Base-by-base conservation (phyloP, 2,888 invertebrate genomes). In the Leuctra nigra region DNA sequence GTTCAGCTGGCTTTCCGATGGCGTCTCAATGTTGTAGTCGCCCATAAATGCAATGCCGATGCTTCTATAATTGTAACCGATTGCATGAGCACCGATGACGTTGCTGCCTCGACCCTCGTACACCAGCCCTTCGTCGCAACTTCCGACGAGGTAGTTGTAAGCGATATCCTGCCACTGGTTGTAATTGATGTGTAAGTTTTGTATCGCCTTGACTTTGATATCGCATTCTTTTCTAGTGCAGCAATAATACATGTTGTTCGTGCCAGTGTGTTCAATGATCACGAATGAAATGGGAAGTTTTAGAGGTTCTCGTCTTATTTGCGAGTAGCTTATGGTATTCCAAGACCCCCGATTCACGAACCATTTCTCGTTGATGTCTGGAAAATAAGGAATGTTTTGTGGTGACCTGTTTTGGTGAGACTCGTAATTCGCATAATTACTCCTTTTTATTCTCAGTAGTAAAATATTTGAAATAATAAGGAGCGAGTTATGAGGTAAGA, bases 51-150 rank as follows among this genome's bases (percentile, higher is more conserved):
- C 38, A 23, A 58, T 53, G 11, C 58, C 58, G 20, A 58, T 14
- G 25, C 58, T 58, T 2, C 29, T 20, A 4, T 11, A 14, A 53
- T 54, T 69, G 69, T 65, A 66, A 66, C 16, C 62, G 59, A 16
- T 58, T 1, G 69, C 67, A 55, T 70, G 70, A 4, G 67, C 66
- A 0, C 70, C 70, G 1, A 67, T 65, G 22, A 63, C 50, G 50
- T 66, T 62, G 68, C 69, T 69, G n/a, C 67, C 68, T n/a, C 69
- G 61, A 0, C 66, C 70, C 41, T 65, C 66, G 57, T 68, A 70
- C 4, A 67, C 68, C 3, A 61, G 53, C 0, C 70, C 69, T 54
- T 70, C 69, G 18, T 9, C 29, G 33, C 25, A 25, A 22, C 67
- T 68, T 1, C 68, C 69, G 22, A 70, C 63, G 18, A 70, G 58